A percentile compares a stretch with the other conserved stretches of the same genome.
Conservation (phyloP, 2,888 invertebrate genomes). For the Amblyjoppa fuscipennis region DNA sequence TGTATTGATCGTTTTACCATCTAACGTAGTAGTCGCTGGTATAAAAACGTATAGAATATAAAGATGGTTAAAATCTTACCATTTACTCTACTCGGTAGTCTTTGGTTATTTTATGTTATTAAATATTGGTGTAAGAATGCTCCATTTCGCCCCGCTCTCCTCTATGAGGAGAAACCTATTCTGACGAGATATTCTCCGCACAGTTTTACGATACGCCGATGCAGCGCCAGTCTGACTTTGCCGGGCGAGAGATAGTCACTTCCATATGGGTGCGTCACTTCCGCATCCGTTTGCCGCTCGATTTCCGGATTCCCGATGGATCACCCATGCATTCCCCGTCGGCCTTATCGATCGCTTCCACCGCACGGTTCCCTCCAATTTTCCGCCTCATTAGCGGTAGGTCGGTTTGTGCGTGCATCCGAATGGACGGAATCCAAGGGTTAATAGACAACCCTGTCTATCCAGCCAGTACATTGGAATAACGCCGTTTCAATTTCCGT, state of each 20-base stretch:
- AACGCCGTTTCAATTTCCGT: constrained; percentile 42
- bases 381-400: constrained; percentile 45
- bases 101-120: too few relatives aligned
- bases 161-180: not conserved
- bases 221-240: not conserved
- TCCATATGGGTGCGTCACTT: constrained; percentile 77
- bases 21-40: too few relatives aligned
- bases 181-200: not conserved
- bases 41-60: too few relatives aligned
- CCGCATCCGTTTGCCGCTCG: constrained; percentile 79
- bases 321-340: constrained; percentile 35
- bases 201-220: not conserved
- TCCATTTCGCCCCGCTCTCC: not conserved
- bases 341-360: constrained; percentile 10
- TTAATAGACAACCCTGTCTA: constrained; percentile 23
- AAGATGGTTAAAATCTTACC: too few relatives aligned
- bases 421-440: constrained; percentile 28
- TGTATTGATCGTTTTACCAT: too few relatives aligned
- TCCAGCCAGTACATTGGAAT: constrained; percentile 3
- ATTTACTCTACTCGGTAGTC: too few relatives aligned
- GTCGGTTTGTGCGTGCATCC: constrained; percentile 27
- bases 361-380: constrained; percentile 34
- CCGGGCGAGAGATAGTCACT: constrained; percentile 46
- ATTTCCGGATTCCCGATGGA: constrained; percentile 77
- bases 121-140: too few relatives aligned